These are phyloP conservation scores for Drosophila mayaguana DNA, from an alignment of 2,888 invertebrate species.

Conservation along the genomic window DNA sequence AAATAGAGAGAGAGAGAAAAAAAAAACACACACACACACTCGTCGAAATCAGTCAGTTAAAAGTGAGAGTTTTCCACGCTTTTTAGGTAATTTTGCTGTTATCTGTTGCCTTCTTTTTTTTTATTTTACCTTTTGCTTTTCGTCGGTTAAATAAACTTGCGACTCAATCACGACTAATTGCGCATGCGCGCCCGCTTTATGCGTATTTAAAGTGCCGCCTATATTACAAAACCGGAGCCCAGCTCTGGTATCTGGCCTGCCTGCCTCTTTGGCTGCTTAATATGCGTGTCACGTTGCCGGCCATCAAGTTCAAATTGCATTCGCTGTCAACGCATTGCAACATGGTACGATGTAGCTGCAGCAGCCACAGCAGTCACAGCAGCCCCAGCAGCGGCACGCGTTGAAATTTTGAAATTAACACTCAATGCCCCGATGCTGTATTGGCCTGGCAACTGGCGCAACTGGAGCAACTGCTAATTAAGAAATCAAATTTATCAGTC, in stretches of 20 bases:
- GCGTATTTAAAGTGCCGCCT: constrained; percentile 77
- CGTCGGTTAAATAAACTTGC: constrained; percentile 73
- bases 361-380: constrained; percentile 24
- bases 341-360: constrained; percentile 38
- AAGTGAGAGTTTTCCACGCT: constrained; percentile 80
- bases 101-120: constrained; percentile 37
- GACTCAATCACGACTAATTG: constrained; percentile 81
- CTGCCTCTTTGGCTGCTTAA: constrained; percentile 59
- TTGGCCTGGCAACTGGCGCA: constrained; percentile 58
- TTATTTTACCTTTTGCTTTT: constrained; percentile 51
- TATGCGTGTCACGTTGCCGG: constrained; percentile 82
- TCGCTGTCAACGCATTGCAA: constrained; percentile 80
- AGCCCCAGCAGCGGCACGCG: constrained; percentile 58
- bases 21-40: constrained; percentile 13
- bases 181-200: constrained; percentile 74
- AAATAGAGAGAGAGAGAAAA: constrained; percentile 28
- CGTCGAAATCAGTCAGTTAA: constrained; percentile 61
- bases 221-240: constrained; percentile 70
- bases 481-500: constrained; percentile 74
- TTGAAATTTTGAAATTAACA: constrained; percentile 78
- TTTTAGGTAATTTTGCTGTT: constrained; percentile 60
- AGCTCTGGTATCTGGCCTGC: constrained; percentile 32
- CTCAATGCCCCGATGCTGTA: constrained; percentile 36
- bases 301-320: constrained; percentile 83
- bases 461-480: constrained; percentile 73